Conservation (phyloP, 2,888 invertebrate species). For the Tholera decimalis region DNA sequence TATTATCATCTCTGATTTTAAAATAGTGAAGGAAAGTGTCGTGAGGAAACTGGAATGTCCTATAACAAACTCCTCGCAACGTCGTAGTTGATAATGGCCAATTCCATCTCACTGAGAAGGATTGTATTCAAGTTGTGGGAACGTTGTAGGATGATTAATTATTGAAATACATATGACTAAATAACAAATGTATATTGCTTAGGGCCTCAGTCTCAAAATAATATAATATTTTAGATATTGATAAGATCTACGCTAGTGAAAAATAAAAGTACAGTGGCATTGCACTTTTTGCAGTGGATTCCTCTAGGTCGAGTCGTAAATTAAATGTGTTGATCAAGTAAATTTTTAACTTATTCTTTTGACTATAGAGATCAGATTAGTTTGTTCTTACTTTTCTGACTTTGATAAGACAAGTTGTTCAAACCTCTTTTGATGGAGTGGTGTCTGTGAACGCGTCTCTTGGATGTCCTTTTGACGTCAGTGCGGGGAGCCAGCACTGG, state of each 20-base stretch:
- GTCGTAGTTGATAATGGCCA: no score
- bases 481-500: conserved; percentile 69
- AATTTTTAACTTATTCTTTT: not conserved
- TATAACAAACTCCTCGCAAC: no score
- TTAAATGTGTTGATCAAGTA: not conserved
- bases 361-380: conserved; percentile 5
- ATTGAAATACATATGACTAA: no score
- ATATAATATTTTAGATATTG: not conserved
- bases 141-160: no score
- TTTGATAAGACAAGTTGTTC: not conserved
- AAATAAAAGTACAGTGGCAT: not conserved
- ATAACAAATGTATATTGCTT: no score
- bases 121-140: no score
- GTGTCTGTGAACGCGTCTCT: conserved; percentile 78
- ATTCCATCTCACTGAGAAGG: no score
- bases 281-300: not conserved
- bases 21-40: no score
- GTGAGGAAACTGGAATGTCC: no score
- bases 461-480: conserved; percentile 83
- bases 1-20: no score
- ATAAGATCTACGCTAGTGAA: not conserved
- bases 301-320: no score
- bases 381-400: not conserved
- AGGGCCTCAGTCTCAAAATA: not conserved
- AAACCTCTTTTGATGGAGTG: conserved; percentile 85